These are phyloP conservation scores for Colletes collaris DNA, from an alignment of 2,888 invertebrate genomes.

Conservation along the genomic window DNA sequence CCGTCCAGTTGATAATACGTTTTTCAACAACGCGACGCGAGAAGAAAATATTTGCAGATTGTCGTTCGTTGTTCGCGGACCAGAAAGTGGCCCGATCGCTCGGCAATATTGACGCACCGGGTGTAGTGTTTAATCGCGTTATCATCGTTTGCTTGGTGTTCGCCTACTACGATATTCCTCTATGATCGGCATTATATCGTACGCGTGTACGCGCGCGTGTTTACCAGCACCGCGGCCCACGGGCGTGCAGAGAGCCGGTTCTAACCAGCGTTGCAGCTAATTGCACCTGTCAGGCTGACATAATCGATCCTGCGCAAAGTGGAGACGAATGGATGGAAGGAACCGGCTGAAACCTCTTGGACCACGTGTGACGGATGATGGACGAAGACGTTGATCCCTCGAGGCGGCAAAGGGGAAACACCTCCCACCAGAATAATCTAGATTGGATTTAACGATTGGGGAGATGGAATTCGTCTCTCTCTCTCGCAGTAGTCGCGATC, in stretches of 20 bases:
- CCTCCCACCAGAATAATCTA: constrained; percentile 26
- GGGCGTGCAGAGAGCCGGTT: constrained; percentile 49
- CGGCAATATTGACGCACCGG: background rate
- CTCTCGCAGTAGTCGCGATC: too few relatives aligned
- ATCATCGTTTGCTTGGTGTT: constrained; percentile 49
- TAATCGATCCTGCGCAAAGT: constrained; percentile 67
- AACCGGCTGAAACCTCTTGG: constrained; percentile 34
- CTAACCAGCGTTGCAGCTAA: constrained; percentile 66
- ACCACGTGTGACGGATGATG: constrained; percentile 18
- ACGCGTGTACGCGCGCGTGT: constrained; percentile 30
- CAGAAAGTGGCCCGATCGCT: constrained; percentile 11
- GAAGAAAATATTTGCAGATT: background rate
- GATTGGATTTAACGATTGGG: constrained; percentile 47
- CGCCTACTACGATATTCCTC: constrained; percentile 32
- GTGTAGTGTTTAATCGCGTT: constrained; percentile 46
- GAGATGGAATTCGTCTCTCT: too few relatives aligned
- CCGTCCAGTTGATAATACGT: too few relatives aligned
- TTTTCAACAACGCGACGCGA: too few relatives aligned
- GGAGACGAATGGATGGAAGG: constrained; percentile 60
- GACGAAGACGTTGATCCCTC: constrained; percentile 40
- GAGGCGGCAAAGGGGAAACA: constrained; percentile 11
- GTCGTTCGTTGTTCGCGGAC: background rate
- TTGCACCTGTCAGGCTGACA: constrained; percentile 71
- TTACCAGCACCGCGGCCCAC: constrained; percentile 34
- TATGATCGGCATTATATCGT: constrained; percentile 41